Evolutionary conservation across 92 coral and sea anemone species (phyloP).

Genomic region (Epizoanthus ramosus): DNA sequence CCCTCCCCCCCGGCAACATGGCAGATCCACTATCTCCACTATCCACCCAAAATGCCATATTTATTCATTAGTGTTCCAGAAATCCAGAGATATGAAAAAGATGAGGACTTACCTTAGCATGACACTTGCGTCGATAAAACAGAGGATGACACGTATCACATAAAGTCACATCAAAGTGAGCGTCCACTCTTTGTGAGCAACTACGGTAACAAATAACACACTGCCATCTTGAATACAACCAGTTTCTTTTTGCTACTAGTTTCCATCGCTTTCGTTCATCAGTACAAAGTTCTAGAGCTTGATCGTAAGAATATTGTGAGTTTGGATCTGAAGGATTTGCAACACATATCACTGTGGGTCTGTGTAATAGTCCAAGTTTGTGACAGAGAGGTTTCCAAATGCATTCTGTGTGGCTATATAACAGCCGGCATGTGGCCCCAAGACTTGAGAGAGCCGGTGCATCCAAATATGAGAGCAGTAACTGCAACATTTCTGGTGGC

Average conservation of each 20-base stretch:
- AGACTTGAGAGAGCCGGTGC: constrained; percentile 91
- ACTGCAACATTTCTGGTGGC: constrained; percentile 93
- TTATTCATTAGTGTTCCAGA: too few species aligned
- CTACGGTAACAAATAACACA: constrained; percentile 95
- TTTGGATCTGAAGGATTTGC: constrained; percentile 73
- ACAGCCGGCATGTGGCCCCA: constrained; percentile 86
- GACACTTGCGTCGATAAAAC: constrained; percentile 99
- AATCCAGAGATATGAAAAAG: background rate
- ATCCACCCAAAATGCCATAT: too few species aligned
- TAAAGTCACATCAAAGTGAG: constrained; percentile 90
- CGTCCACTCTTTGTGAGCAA: constrained; percentile 90
- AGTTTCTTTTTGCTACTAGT: constrained; percentile 79
- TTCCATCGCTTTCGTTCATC: constrained; percentile 80
- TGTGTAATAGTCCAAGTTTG: constrained; percentile 64
- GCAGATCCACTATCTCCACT: too few species aligned
- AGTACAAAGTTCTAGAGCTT: constrained; percentile 77
- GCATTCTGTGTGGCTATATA: constrained; percentile 68
- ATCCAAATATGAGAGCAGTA: constrained; percentile 79
- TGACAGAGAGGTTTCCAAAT: constrained; percentile 89
- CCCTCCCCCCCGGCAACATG: too few species aligned
- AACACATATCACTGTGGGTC: constrained; percentile 87
- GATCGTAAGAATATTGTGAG: constrained; percentile 84
- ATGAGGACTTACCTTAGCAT: constrained; percentile 84
- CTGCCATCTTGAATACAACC: constrained; percentile 93
- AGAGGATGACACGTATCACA: constrained; percentile 96